phyloP scores from a whole-genome alignment of 2,113 vertebrate genomes.

The Carlito syrichta region DNA sequence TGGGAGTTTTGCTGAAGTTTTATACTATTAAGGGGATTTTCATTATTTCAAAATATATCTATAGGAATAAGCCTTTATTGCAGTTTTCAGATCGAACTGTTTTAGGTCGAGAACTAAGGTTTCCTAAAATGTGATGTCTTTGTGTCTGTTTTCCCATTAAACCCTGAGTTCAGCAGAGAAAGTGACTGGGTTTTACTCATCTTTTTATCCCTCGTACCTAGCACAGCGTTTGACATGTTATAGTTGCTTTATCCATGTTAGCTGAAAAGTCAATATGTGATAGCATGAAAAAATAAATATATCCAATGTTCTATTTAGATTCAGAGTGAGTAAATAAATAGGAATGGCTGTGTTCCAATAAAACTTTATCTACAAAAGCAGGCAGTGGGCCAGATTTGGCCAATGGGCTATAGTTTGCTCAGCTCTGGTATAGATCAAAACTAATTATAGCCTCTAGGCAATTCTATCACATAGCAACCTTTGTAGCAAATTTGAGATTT shows the following conservation, averaged over 20 bases:
- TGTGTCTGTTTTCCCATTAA: background rate
- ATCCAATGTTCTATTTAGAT: conserved; percentile 5
- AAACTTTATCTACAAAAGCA: conserved; percentile 48
- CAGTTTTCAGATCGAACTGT: background rate
- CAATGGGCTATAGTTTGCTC: background rate
- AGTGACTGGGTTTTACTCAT: background rate
- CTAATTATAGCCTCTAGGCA: background rate
- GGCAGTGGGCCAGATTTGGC: background rate
- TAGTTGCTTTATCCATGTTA: background rate
- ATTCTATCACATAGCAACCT: conserved; percentile 1
- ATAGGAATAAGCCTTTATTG: background rate
- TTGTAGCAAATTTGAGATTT: background rate
- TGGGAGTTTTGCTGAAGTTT: background rate
- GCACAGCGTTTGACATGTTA: background rate
- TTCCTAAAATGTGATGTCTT: background rate
- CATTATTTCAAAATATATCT: background rate
- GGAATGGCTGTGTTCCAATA: background rate
- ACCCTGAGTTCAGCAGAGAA: background rate
- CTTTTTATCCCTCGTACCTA: background rate
- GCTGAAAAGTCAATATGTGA: background rate
- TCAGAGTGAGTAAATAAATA: conserved; percentile 39
- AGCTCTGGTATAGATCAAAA: conserved; percentile 2
- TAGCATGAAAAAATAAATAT: background rate
- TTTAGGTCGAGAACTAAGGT: background rate
- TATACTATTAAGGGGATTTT: background rate